Percentiles rank a stretch among this genome's conserved stretches.
Conservation (phyloP, 2,797 vertebrate genomes). For the Gymnodraco acuticeps region DNA sequence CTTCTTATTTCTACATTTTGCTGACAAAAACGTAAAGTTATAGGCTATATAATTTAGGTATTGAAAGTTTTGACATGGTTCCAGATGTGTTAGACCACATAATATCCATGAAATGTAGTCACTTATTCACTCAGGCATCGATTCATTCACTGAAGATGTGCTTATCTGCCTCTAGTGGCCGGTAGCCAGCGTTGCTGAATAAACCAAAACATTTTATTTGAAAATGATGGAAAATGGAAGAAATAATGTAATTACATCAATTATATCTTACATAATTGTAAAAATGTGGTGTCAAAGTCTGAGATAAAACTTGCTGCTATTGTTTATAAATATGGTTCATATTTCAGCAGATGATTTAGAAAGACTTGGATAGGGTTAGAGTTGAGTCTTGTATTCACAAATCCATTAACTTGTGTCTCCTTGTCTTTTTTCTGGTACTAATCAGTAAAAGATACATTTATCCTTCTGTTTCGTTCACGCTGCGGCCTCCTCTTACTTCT, state of each 20-base stretch:
- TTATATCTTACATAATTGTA: too few species aligned
- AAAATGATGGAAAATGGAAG: not conserved
- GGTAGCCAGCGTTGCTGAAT: not conserved
- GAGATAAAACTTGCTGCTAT: not conserved
- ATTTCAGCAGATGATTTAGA: not conserved
- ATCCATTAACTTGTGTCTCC: not conserved
- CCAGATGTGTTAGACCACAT: not conserved
- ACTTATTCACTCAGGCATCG: too few species aligned
- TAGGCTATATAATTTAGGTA: too few species aligned
- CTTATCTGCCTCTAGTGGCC: constrained; percentile 5
- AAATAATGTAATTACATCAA: too few species aligned
- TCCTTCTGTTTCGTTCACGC: constrained; percentile 4
- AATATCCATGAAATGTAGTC: too few species aligned
- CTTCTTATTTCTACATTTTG: too few species aligned
- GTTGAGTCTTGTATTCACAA: not conserved
- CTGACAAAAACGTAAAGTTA: too few species aligned
- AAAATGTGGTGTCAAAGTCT: too few species aligned
- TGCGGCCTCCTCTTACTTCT: constrained; percentile 1
- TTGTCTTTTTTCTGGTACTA: not conserved
- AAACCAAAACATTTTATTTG: not conserved
- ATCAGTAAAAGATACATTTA: not conserved
- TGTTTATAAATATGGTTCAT: not conserved
- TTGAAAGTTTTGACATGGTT: not conserved
- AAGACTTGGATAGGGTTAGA: not conserved
- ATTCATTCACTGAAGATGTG: not conserved